phyloP scores from a whole-genome alignment of 2,113 vertebrate genomes.

The Dascyllus trimaculatus region DNA sequence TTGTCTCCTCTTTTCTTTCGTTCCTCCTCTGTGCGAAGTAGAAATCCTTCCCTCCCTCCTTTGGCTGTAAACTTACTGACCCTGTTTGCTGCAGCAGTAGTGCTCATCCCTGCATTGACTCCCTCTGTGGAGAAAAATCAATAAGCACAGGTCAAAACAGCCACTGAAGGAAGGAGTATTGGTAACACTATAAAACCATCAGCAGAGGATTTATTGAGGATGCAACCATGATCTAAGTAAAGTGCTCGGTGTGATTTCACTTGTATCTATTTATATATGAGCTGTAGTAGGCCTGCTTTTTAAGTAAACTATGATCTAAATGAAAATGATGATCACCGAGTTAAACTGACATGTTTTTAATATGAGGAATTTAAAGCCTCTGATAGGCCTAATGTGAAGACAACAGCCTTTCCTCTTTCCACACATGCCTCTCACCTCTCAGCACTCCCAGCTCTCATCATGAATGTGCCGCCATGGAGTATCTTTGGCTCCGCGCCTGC shows the following conservation, averaged over 20 bases:
- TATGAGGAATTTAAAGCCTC: background rate
- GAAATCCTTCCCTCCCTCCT: constrained; percentile 55
- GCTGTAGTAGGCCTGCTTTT: background rate
- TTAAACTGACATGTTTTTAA: too few species aligned
- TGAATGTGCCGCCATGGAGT: constrained; percentile 48
- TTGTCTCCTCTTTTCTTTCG: constrained; percentile 24
- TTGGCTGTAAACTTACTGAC: constrained; percentile 75
- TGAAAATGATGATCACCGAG: background rate
- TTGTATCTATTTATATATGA: background rate
- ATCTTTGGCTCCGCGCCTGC: constrained; percentile 67
- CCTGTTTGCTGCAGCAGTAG: constrained; percentile 67
- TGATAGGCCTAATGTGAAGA: constrained; percentile 60
- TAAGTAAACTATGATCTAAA: background rate
- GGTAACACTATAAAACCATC: constrained; percentile 69
- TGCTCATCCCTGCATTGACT: constrained; percentile 72
- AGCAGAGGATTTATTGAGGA: constrained; percentile 53
- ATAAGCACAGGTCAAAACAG: constrained; percentile 72
- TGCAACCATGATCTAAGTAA: background rate
- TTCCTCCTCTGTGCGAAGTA: constrained; percentile 24
- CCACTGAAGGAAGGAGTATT: constrained; percentile 60
- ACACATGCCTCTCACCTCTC: constrained; percentile 68
- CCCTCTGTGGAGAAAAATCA: constrained; percentile 72
- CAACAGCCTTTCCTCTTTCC: constrained; percentile 53
- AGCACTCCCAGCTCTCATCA: constrained; percentile 57
- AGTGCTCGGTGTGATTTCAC: constrained; percentile 14